Evolutionary conservation across 1,140 invertebrate species (phyloP), one percentile per base, ranked within the genome.

Genomic region (Bicyclus anynana): DNA sequence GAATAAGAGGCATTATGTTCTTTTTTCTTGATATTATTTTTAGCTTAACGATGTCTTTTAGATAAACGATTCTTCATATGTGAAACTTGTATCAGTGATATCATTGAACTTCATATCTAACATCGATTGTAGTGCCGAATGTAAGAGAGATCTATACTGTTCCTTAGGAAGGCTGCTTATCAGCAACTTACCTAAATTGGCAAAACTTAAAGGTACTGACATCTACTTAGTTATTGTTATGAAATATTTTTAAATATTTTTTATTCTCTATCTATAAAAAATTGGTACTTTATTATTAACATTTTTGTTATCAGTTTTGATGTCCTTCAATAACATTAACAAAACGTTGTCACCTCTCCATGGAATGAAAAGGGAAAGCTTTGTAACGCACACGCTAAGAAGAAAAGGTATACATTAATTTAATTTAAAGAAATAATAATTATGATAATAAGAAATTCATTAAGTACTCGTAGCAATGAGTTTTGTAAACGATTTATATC

Each of bases 321-420:
- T 75, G 7, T 40, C 20, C 4, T 55, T 58, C 17, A 56, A 65
- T 16, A 59, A 12, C 13, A 44, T 40, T 7, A 72, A 68, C 33
- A 67, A 67, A 17, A 69, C 57, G 3, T 53, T 69, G 18, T 53
- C 17, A 20, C 62, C 69, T 7, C 51, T 40, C 9, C 33, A 17
- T 40, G 10, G 23, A 35, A 51, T 18, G 4, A 21, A 21, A 21
- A 37, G n/a, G 33, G 53, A 56, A 38, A 48, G 46, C 5, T 55
- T 62, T 18, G 51, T 70, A 5, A 72, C 71, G 0, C 72, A 72
- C 14, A 66, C 62, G 2, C 49, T 72, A 4, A 59, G 67, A 29
- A 62, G 63, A 18, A 69, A 67, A 62, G 65, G 69, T 68, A 44
- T 35, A 50, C 27, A 10, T 27, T 35, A 2, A 2, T 57, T 16